Percentiles rank a stretch among this genome's conserved stretches.
Evolutionary conservation across 2,888 invertebrate genomes (phyloP).

Genomic region (Latrodectus hesperus): DNA sequence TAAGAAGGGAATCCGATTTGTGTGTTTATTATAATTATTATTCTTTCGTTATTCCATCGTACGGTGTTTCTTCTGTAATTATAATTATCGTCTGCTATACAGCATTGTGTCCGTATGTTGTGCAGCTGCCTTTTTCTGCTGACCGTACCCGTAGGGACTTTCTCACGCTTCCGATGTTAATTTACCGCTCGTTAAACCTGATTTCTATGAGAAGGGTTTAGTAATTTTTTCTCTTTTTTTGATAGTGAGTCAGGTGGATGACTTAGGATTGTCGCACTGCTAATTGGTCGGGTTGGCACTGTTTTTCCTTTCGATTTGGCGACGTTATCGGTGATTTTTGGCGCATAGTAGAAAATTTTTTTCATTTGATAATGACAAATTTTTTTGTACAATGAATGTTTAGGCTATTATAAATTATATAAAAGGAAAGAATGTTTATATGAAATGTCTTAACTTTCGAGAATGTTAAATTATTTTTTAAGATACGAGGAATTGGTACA

Average conservation of each 20-base stretch:
- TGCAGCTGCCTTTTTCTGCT: constrained; percentile 49
- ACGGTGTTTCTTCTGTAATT: constrained; percentile 23
- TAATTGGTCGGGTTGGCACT: constrained; percentile 20
- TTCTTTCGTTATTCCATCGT: neutral
- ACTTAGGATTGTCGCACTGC: constrained; percentile 41
- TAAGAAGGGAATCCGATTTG: constrained; percentile 26
- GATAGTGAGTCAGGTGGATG: constrained; percentile 41
- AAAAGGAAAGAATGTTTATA: too few species aligned
- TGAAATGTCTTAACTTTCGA: too few species aligned
- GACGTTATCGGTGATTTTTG: neutral
- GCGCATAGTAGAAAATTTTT: neutral
- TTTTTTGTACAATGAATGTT: neutral
- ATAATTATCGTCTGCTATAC: constrained; percentile 43
- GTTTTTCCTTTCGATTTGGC: constrained; percentile 1
- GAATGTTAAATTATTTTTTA: too few species aligned
- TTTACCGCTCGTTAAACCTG: constrained; percentile 65
- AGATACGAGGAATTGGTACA: too few species aligned
- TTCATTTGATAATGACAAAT: neutral
- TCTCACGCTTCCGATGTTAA: constrained; percentile 66
- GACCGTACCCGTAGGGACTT: constrained; percentile 31
- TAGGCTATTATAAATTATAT: neutral
- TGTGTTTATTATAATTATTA: neutral
- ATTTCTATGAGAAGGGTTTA: constrained; percentile 30
- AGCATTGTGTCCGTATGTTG: constrained; percentile 31
- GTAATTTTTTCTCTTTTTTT: constrained; percentile 15